Percentiles rank a stretch among this genome's conserved stretches.
Conservation (phyloP, 2,113 vertebrate species). For the Laticauda laticaudata region DNA sequence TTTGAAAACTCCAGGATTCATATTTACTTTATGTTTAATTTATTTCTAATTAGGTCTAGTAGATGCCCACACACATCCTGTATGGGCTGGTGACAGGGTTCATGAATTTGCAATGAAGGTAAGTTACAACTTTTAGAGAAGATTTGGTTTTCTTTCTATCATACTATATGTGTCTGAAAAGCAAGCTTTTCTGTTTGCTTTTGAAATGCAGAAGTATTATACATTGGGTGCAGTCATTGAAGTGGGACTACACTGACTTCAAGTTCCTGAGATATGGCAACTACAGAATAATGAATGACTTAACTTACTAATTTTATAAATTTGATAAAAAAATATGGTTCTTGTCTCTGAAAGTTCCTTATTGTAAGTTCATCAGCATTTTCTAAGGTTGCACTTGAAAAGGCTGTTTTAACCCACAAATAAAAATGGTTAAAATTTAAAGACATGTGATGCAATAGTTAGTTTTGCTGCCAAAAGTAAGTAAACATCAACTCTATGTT, state of each 20-base stretch:
- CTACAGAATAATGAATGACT: not conserved
- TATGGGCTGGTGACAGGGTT: slow-evolving; percentile 95
- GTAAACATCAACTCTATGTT: not conserved
- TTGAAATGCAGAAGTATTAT: not conserved
- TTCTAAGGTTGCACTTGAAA: not conserved
- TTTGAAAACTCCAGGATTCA: slow-evolving; percentile 10
- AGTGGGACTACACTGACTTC: slow-evolving; percentile 1
- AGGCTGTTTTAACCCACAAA: not conserved
- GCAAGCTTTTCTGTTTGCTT: not conserved
- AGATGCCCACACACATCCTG: slow-evolving; percentile 94
- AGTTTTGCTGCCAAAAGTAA: not conserved
- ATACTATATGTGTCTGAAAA: not conserved
- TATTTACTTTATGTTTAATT: slow-evolving; percentile 4
- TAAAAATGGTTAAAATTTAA: not conserved
- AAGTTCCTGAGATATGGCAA: not conserved
- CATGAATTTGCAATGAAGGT: slow-evolving; percentile 99
- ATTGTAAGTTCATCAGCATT: not conserved
- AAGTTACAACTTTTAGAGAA: slow-evolving; percentile 42
- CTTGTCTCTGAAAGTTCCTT: not conserved
- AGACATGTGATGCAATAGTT: not conserved
- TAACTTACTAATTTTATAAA: not conserved
- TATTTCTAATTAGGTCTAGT: slow-evolving; percentile 82
- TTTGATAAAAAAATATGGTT: not conserved
- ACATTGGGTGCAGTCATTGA: not conserved
- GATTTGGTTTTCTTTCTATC: not conserved